phyloP scores from a whole-genome alignment of 2,888 invertebrate species.

The Nebria salina region DNA sequence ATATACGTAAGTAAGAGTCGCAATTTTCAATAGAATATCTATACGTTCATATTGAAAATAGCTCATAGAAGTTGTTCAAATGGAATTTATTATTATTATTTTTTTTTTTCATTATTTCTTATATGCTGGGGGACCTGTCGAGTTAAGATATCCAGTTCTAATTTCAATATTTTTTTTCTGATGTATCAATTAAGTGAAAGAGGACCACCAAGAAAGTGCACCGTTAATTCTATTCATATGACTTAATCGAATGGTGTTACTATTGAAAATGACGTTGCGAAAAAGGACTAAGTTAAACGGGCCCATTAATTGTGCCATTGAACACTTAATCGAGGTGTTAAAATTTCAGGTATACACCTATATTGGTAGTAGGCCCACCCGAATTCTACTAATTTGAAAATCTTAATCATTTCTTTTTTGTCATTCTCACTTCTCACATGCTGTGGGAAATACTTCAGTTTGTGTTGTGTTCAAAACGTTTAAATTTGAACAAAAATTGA shows the following conservation, averaged over 20 bases:
- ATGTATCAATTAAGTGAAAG: neutral
- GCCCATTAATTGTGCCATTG: constrained; percentile 39
- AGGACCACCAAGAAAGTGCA: neutral
- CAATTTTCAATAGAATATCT: neutral
- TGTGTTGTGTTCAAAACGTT: neutral
- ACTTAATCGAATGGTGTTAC: constrained; percentile 32
- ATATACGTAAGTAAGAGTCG: neutral
- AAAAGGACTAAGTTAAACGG: constrained; percentile 32
- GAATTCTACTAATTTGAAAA: constrained; percentile 3
- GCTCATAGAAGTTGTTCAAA: neutral
- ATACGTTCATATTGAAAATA: neutral
- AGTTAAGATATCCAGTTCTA: no score
- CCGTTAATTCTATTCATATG: constrained; percentile 9
- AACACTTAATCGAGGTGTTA: constrained; percentile 41
- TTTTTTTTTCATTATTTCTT: no score
- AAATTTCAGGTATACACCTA: constrained; percentile 29
- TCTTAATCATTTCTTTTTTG: constrained; percentile 13
- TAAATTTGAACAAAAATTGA: neutral
- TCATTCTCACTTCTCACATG: constrained; percentile 3
- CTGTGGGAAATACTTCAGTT: neutral
- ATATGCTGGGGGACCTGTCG: no score
- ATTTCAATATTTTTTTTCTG: neutral
- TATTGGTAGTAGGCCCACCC: neutral
- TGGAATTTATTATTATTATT: no score
- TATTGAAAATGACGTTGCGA: constrained; percentile 29